Evolutionary conservation across 1,140 invertebrate genomes (phyloP).

Genomic region (Phymorhynchus buccinoides): DNA sequence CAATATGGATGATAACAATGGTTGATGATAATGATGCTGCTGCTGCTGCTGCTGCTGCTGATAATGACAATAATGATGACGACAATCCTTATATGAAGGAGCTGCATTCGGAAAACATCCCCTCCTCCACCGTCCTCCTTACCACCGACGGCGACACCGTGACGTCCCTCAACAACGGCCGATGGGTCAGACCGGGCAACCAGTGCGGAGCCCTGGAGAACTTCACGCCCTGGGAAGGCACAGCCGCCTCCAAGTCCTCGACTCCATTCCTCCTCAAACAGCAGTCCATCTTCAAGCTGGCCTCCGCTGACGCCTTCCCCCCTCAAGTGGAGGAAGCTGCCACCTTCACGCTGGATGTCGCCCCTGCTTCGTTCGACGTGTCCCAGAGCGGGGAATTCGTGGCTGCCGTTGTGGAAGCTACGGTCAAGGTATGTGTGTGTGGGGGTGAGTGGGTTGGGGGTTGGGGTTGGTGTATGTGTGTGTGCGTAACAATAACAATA

Average conservation of each 20-base stretch:
- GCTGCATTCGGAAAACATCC: not conserved
- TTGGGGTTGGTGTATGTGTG: too few relatives aligned
- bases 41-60: too few relatives aligned
- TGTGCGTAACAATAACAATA: too few relatives aligned
- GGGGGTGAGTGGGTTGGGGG: too few relatives aligned
- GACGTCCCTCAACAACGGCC: not conserved
- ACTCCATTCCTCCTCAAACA: not conserved
- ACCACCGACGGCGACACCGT: not conserved
- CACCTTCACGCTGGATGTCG: not conserved
- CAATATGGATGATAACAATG: too few relatives aligned
- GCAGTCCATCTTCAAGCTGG: not conserved
- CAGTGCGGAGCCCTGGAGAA: not conserved
- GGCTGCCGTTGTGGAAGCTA: not conserved
- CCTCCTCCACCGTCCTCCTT: not conserved
- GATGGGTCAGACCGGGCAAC: conserved; percentile 6
- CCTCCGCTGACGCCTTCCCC: not conserved
- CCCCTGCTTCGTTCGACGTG: not conserved
- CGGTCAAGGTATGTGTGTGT: too few relatives aligned
- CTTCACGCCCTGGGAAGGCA: not conserved
- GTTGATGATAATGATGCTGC: too few relatives aligned
- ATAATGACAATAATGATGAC: too few relatives aligned
- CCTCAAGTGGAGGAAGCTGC: not conserved
- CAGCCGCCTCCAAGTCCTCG: not conserved
- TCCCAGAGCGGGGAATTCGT: not conserved
- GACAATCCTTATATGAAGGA: too few relatives aligned